phyloP scores from a whole-genome alignment of 2,797 vertebrate genomes.

The Falco rusticolus region DNA sequence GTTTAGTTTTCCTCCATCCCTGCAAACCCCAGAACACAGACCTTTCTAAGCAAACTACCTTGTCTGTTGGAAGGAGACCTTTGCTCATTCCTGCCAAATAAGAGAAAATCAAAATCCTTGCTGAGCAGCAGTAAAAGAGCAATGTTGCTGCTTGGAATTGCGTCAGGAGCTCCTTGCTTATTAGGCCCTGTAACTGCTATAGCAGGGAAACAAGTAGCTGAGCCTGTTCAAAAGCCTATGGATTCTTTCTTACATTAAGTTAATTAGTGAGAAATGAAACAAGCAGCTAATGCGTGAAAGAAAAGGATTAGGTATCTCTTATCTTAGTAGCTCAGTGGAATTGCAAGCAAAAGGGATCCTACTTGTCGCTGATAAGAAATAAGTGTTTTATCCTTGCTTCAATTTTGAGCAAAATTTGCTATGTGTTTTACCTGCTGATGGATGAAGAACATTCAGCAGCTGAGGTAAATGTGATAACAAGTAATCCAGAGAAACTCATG shows the following conservation, averaged over 20 bases:
- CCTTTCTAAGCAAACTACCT: neutral
- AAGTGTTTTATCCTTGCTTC: neutral
- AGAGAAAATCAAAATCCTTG: neutral
- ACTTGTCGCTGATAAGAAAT: neutral
- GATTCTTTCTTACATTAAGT: conserved; percentile 47
- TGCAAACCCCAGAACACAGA: neutral
- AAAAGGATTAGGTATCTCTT: conserved; percentile 11
- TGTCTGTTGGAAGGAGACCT: neutral
- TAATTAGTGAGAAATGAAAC: conserved; percentile 53
- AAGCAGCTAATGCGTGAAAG: neutral
- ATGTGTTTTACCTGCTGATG: neutral
- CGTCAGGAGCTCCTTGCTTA: neutral
- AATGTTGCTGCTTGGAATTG: neutral
- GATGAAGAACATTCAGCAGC: neutral
- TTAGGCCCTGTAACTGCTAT: neutral
- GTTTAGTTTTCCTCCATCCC: neutral
- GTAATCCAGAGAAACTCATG: neutral
- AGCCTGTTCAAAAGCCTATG: neutral
- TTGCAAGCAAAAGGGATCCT: neutral
- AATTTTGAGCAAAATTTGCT: conserved; percentile 5
- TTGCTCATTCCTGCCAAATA: neutral
- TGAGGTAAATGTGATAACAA: neutral
- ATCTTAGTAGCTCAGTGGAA: conserved; percentile 31
- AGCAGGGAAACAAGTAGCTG: neutral
- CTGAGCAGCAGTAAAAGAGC: neutral